Percentiles rank a stretch among this genome's conserved stretches.
Conservation (phyloP, 2,113 vertebrate species). For the Chascanopsetta lugubris region DNA sequence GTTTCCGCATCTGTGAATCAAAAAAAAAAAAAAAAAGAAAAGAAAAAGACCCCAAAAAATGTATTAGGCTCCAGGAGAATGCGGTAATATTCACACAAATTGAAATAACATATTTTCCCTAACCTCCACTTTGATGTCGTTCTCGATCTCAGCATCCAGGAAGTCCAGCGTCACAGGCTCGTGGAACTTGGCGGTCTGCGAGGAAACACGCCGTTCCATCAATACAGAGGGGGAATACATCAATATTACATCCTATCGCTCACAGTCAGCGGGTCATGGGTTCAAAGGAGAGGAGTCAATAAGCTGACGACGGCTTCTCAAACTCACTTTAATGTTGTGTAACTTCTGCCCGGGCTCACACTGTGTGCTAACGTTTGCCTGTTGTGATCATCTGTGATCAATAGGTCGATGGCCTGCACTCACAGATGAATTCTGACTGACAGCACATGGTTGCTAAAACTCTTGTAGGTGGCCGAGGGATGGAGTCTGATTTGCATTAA, state of each 20-base stretch:
- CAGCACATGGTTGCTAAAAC: not conserved
- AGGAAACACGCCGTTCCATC: conserved; percentile 2
- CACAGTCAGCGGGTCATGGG: not conserved
- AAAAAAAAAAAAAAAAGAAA: not conserved
- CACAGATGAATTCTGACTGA: no score
- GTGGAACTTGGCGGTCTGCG: conserved; percentile 73
- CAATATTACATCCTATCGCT: conserved; percentile 4
- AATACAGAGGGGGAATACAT: conserved; percentile 15
- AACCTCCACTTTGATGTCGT: conserved; percentile 78
- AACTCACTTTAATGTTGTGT: not conserved
- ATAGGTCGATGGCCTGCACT: conserved; percentile 28
- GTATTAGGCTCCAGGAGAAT: not conserved
- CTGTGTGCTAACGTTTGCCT: not conserved
- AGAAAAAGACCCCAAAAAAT: not conserved
- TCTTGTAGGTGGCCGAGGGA: no score
- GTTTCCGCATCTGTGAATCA: conserved; percentile 86
- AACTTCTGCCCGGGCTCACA: not conserved
- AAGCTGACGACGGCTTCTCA: no score
- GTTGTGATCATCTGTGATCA: conserved; percentile 31
- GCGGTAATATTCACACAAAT: not conserved
- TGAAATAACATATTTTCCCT: conserved; percentile 1
- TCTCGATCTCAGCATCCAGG: conserved; percentile 80
- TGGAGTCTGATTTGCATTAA: no score
- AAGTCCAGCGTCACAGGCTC: conserved; percentile 83
- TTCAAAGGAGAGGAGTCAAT: conserved; percentile 13